Percentiles rank a stretch among this genome's conserved stretches.
These are phyloP conservation scores for Willowsia nigromaculata DNA, from an alignment of 2,888 invertebrate species.

Conservation along the genomic window DNA sequence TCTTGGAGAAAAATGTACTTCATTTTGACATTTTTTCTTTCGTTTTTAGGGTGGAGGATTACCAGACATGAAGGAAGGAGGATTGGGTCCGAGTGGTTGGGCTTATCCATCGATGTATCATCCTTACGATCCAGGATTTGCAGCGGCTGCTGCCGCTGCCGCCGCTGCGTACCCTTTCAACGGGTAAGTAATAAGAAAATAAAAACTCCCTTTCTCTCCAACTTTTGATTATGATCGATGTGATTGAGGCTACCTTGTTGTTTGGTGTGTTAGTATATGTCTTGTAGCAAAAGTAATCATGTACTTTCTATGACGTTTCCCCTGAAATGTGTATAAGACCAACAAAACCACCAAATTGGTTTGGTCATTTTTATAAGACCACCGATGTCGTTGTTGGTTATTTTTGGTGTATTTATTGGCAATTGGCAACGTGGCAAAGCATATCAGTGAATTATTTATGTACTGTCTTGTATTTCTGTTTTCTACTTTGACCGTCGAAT, in stretches of 20 bases:
- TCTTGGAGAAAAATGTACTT: not conserved
- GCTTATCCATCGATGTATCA: slow-evolving; percentile 95
- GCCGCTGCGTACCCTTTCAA: slow-evolving; percentile 97
- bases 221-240: slow-evolving; percentile 77
- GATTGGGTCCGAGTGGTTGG: slow-evolving; percentile 88
- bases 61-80: slow-evolving; percentile 82
- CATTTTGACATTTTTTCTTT: slow-evolving; percentile 1
- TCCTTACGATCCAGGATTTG: slow-evolving; percentile 87
- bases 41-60: slow-evolving; percentile 75
- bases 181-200: slow-evolving; percentile 87
- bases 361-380: slow-evolving; percentile 13
- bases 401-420: slow-evolving; percentile 10
- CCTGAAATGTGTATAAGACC: not conserved
- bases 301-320: not conserved
- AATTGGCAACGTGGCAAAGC: not conserved
- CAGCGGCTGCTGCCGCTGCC: slow-evolving; percentile 83
- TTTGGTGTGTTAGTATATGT: slow-evolving; percentile 4
- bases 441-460: slow-evolving; percentile 33
- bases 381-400: not conserved
- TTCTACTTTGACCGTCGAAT: not conserved
- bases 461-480: not conserved
- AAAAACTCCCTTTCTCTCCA: not conserved
- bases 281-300: slow-evolving; percentile 2
- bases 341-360: not conserved
- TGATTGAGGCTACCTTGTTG: slow-evolving; percentile 26